Base-by-base conservation (phyloP, 1,140 invertebrate genomes). In the Mizuhopecten yessoensis region DNA sequence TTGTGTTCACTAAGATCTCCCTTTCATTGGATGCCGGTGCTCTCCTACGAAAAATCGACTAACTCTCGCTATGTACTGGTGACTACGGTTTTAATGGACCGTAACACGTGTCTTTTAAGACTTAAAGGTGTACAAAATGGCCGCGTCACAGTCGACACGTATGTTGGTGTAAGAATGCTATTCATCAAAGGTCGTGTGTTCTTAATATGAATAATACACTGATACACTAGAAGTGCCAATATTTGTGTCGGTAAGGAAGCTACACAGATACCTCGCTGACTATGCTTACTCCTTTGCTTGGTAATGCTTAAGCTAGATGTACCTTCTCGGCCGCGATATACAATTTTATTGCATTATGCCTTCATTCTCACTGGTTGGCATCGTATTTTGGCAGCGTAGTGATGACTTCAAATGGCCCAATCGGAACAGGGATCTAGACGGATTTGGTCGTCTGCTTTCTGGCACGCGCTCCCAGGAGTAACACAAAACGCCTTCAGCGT, bases 31-130 rank as follows among this genome's bases (percentile, higher is more conserved):
- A 29, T 17, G 57, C 57, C 29, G 20, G 57, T 75, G 57, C 29
- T 75, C n/a, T n/a, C 57, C n/a, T 75, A 75, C 57, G 57, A 75
- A 75, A 75, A 75, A 75, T 75, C 57, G 57, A 75, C 57, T 75
- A 23, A 5, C 23, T 29, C 57, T n/a, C 11, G 57, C 57, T 75
- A 75, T 29, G 57, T 75, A 75, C n/a, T 75, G n/a, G 29, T 75
- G 57, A 5, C 57, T 75, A 17, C 23, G 2, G 57, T 29, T 75
- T 75, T 29, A 29, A 75, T 75, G n/a, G 57, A 17, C n/a, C 57
- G 57, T 75, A 75, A 75, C 57, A 75, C 57, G 57, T 75, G 57
- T 75, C 57, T 75, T 75, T 75, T 75, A 29, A 75, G n/a, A n/a
- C 5, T 29, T 75, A 75, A 75, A 29, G 57, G 23, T 75, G 57